Evolutionary conservation across 2,888 invertebrate genomes (phyloP).

Genomic region (Lingula anatina): DNA sequence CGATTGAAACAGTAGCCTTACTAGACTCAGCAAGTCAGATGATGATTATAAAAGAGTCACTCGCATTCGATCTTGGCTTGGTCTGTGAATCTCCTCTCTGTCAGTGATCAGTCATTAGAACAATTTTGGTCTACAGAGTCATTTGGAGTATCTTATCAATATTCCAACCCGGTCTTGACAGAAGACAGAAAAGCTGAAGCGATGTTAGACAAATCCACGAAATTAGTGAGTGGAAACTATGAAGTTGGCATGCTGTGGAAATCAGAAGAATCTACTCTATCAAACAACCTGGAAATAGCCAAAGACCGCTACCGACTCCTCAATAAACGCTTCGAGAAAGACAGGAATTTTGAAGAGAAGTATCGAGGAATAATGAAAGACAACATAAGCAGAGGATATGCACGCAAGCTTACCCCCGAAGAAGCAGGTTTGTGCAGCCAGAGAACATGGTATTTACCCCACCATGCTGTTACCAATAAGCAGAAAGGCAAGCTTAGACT

Average conservation of each 20-base stretch:
- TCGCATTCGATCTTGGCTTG: neutral
- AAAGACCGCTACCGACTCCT: neutral
- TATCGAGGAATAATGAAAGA: neutral
- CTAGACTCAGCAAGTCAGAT: conserved; percentile 2
- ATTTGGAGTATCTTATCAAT: neutral
- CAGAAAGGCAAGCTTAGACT: neutral
- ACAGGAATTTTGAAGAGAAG: neutral
- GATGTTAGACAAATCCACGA: neutral
- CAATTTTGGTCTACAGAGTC: conserved; percentile 1
- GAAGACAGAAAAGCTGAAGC: neutral
- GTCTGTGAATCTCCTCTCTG: no score
- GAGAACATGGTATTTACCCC: neutral
- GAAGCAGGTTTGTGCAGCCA: neutral
- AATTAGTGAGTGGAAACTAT: neutral
- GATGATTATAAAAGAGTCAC: neutral
- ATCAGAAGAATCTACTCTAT: neutral
- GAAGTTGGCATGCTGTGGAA: neutral
- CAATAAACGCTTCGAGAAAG: neutral
- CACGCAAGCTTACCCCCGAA: neutral
- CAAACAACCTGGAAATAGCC: neutral
- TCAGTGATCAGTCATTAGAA: neutral
- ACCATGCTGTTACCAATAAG: neutral
- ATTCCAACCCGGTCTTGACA: neutral
- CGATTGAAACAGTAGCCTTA: neutral
- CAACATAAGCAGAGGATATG: neutral